A percentile compares a stretch with the other conserved stretches of the same genome.
Evolutionary conservation across 2,888 invertebrate genomes (phyloP).

Genomic region (Perdita meconis): DNA sequence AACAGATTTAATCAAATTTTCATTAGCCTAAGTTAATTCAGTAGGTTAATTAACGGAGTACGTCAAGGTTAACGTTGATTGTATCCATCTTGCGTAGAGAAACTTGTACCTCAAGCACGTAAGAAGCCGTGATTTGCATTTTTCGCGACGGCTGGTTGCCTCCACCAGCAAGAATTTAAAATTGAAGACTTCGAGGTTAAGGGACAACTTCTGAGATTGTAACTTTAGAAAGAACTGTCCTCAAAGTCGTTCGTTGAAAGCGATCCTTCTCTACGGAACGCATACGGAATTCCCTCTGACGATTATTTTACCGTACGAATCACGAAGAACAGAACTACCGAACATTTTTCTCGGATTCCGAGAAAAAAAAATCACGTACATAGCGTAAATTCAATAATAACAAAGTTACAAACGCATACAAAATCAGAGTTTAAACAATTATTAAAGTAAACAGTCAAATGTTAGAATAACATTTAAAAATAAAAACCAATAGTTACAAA

Average conservation of each 20-base stretch:
- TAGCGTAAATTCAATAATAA: too few relatives aligned
- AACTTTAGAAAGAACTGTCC: background rate
- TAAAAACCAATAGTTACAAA: too few relatives aligned
- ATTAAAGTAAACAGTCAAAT: too few relatives aligned
- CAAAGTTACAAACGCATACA: too few relatives aligned
- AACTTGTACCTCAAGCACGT: slow-evolving; percentile 23
- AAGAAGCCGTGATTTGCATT: slow-evolving; percentile 38
- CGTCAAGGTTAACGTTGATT: slow-evolving; percentile 19
- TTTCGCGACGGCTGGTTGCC: slow-evolving; percentile 16
- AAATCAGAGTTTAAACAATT: too few relatives aligned
- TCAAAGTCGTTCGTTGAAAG: background rate
- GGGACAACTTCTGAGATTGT: background rate
- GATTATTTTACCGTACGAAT: slow-evolving; percentile 14
- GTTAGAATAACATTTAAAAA: too few relatives aligned
- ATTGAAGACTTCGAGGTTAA: background rate
- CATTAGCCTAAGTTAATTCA: background rate
- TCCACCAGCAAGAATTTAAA: slow-evolving; percentile 13
- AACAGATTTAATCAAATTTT: too few relatives aligned
- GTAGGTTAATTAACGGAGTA: slow-evolving; percentile 16
- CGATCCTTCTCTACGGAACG: slow-evolving; percentile 12
- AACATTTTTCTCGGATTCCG: too few relatives aligned
- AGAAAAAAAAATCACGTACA: too few relatives aligned
- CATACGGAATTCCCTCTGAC: slow-evolving; percentile 6
- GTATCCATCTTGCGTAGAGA: slow-evolving; percentile 1
- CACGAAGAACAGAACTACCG: too few relatives aligned